phyloP scores from a whole-genome alignment of 2,797 vertebrate genomes.

The Cygnus olor region DNA sequence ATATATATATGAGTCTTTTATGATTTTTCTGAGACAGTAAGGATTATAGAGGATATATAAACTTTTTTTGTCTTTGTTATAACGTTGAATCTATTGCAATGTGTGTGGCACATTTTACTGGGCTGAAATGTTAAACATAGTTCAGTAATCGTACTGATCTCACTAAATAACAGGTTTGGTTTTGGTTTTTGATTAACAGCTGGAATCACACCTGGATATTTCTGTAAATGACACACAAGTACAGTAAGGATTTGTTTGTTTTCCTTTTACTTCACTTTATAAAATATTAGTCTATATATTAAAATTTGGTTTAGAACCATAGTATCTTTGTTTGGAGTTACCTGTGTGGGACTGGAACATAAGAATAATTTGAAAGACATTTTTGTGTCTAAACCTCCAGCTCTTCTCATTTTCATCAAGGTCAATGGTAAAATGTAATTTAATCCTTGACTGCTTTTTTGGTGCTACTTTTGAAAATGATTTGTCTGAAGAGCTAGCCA shows the following conservation, averaged over 20 bases:
- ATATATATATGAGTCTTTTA: background rate
- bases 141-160: background rate
- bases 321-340: slow-evolving; percentile 9
- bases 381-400: background rate
- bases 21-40: background rate
- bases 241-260: slow-evolving; percentile 69
- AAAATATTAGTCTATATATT: no score
- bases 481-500: background rate
- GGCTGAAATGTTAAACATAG: background rate
- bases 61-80: background rate
- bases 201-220: slow-evolving; percentile 86
- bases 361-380: background rate
- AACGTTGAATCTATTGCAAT: background rate
- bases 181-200: slow-evolving; percentile 75
- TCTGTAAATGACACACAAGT: slow-evolving; percentile 68
- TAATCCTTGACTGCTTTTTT: background rate
- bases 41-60: background rate
- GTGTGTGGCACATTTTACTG: background rate
- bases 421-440: background rate
- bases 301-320: background rate
- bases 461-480: background rate
- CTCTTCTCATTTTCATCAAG: background rate
- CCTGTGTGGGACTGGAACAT: background rate
- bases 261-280: background rate
- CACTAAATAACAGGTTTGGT: background rate